A percentile compares a stretch with the other conserved stretches of the same genome.
Conservation (phyloP, 2,113 vertebrate species). For the Ceratotherium simum region DNA sequence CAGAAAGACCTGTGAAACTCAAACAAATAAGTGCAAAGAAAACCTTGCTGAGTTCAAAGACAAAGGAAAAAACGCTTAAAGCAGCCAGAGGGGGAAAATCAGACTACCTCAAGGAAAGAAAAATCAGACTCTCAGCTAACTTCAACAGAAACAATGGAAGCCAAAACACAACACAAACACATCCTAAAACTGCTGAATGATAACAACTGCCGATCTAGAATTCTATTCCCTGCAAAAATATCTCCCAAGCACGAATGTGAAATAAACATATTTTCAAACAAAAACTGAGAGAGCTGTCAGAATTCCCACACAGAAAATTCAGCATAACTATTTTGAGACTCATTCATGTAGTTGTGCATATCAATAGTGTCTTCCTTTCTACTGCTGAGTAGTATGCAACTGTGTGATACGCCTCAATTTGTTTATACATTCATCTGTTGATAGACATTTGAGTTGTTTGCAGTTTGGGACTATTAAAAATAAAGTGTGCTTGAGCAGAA, state of each 20-base stretch:
- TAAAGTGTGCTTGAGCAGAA: neutral
- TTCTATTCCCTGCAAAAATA: neutral
- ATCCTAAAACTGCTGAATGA: neutral
- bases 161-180: neutral
- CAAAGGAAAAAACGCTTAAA: neutral
- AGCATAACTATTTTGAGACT: neutral
- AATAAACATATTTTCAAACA: neutral
- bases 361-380: neutral
- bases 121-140: neutral
- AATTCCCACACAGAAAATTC: neutral
- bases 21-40: neutral
- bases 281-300: neutral
- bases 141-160: neutral
- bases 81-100: neutral
- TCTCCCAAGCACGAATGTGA: neutral
- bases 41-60: neutral
- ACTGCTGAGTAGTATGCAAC: neutral
- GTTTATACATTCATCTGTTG: neutral
- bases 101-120: neutral
- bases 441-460: neutral
- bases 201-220: neutral
- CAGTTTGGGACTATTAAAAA: neutral
- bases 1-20: neutral
- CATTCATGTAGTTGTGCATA: neutral
- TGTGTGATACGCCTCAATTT: neutral